Base-by-base conservation (phyloP, 2,113 vertebrate genomes). In the Alligator mississippiensis region DNA sequence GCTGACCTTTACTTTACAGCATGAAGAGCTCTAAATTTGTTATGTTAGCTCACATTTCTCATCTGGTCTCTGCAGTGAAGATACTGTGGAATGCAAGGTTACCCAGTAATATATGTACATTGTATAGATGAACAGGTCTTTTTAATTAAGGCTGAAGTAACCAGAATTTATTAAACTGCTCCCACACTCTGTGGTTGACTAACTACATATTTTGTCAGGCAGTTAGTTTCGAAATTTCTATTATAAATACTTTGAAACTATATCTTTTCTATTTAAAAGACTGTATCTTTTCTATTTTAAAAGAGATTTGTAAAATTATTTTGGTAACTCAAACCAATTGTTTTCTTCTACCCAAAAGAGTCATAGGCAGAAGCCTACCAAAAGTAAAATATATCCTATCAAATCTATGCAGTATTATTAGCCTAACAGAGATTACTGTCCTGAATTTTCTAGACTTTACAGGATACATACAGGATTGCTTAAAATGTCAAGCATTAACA, bases 71-170 rank as follows among this genome's bases (percentile, higher is more conserved):
- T 1, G 19, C 63, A 21, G 17, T 27, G 7, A 72, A 27, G 61
- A 18, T 13, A 14, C 17, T 28, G 38, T 15, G 57, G 57, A 27
- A 61, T 19, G 6, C 18, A 22, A 72, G 9, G 30, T 59, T 84
- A 28, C 83, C 19, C 27, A 0, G 1, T 4, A 0, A 12, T 1
- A 47, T 1, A 15, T 19, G 34, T 30, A 2, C 0, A 1, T n/a
- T 21, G 10, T 0, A 1, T 11, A 0, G n/a, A 14, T 60, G 1
- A 47, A n/a, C 22, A 2, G 54, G 5, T 9, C 81, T 22, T 58
- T 28, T 70, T 18, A 10, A 78, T 80, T n/a, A 1, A 19, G 21
- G 9, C 74, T n/a, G 47, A 8, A 54, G 47, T 17, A 21, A 1
- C 63, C 34, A 64, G 22, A 2, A 55, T 72, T 6, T 72, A 22